Evolutionary conservation across 2,888 invertebrate genomes (phyloP).

Genomic region (Drosophila infuscata): DNA sequence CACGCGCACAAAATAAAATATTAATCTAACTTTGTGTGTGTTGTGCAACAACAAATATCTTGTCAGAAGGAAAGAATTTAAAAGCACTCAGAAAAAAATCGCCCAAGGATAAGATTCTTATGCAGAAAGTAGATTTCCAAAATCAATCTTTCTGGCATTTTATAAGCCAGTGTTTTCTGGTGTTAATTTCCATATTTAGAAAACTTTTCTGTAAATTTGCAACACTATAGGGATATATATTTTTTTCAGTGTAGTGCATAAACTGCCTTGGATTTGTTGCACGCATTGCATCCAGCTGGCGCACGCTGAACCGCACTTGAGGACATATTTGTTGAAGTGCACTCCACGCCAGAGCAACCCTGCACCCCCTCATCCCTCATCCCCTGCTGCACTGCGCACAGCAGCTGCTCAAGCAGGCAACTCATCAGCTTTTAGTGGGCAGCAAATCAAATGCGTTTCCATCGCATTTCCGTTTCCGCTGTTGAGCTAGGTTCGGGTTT

Average conservation of each 20-base stretch:
- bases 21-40: background rate
- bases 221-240: no score
- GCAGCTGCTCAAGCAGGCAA: conserved; percentile 3
- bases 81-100: background rate
- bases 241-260: no score
- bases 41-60: background rate
- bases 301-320: conserved; percentile 52
- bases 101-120: no score
- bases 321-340: conserved; percentile 72
- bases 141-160: no score
- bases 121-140: background rate
- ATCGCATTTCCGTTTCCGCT: conserved; percentile 61
- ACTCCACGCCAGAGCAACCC: conserved; percentile 22
- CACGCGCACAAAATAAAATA: conserved; percentile 4
- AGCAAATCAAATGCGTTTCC: conserved; percentile 73
- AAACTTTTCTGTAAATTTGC: no score
- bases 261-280: background rate
- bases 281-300: background rate
- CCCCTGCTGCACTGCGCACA: background rate
- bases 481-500: conserved; percentile 65
- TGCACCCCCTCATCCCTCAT: no score
- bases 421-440: conserved; percentile 41
- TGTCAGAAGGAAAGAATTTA: background rate
- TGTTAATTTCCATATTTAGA: no score
- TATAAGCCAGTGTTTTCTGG: no score